A percentile compares a stretch with the other conserved stretches of the same genome.
Conservation (phyloP, 2,113 vertebrate genomes). For the Lycaon pictus region DNA sequence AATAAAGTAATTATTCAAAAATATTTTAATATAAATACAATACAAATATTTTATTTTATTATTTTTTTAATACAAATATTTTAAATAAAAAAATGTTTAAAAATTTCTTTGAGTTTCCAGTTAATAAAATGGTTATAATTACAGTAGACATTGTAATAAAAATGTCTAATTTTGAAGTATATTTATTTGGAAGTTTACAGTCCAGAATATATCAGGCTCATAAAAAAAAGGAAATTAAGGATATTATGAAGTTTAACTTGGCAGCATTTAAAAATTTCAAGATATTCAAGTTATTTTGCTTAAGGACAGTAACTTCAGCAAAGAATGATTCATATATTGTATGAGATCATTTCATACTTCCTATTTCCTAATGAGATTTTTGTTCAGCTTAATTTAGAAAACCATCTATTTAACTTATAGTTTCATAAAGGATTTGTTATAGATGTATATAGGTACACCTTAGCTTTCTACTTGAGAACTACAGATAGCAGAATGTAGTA, state of each 20-base stretch:
- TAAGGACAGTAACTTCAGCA: neutral
- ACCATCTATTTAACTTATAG: neutral
- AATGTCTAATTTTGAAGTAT: slow-evolving; percentile 26
- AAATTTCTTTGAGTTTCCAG: neutral
- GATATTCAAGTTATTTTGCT: slow-evolving; percentile 5
- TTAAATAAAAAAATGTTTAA: neutral
- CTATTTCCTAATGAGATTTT: slow-evolving; percentile 18
- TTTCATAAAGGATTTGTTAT: neutral
- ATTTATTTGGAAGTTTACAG: slow-evolving; percentile 1
- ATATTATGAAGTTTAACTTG: neutral
- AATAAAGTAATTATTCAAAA: slow-evolving; percentile 43
- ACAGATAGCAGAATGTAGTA: neutral
- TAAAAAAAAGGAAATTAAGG: neutral
- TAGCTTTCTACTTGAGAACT: neutral
- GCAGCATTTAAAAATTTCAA: neutral
- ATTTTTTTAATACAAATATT: neutral
- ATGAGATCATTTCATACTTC: neutral
- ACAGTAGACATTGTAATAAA: neutral
- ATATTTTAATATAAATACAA: neutral
- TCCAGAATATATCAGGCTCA: slow-evolving; percentile 28
- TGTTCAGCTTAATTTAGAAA: slow-evolving; percentile 63
- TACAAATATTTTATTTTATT: neutral
- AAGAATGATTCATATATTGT: neutral
- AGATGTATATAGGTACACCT: neutral
- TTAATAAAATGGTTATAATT: slow-evolving; percentile 23